Evolutionary conservation across 2,797 vertebrate species (phyloP).

Genomic region (Paguma larvata): DNA sequence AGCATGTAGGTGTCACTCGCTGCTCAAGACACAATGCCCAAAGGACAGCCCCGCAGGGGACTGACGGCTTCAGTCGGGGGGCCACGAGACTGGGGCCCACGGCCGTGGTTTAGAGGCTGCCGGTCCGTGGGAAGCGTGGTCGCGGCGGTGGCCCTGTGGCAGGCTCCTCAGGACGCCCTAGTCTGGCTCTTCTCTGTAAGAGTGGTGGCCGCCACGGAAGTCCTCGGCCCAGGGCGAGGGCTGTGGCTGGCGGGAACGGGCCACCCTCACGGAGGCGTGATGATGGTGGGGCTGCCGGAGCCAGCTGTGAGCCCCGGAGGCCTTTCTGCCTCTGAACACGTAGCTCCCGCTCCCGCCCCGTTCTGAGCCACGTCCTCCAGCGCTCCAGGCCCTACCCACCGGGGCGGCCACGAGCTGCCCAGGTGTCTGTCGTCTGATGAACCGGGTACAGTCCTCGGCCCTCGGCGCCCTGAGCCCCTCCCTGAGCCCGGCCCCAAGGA

Average conservation of each 20-base stretch:
- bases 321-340: background rate
- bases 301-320: background rate
- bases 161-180: fast-evolving
- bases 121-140: fast-evolving
- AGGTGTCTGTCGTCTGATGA: no score
- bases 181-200: background rate
- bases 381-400: background rate
- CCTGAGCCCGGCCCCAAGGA: no score
- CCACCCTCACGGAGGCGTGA: fast-evolving
- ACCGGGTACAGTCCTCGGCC: fast-evolving
- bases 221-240: background rate
- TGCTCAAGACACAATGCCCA: background rate
- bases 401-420: no score
- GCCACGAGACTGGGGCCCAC: fast-evolving
- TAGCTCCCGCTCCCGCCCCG: fast-evolving
- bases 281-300: fast-evolving
- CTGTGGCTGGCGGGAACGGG: background rate
- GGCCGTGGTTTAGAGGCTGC: background rate
- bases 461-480: fast-evolving
- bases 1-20: background rate
- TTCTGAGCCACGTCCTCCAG: fast-evolving
- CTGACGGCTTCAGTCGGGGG: background rate
- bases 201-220: no score
- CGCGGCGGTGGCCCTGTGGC: fast-evolving
- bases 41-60: fast-evolving